phyloP scores from a whole-genome alignment of 2,888 invertebrate genomes.

The Erynnis tages region DNA sequence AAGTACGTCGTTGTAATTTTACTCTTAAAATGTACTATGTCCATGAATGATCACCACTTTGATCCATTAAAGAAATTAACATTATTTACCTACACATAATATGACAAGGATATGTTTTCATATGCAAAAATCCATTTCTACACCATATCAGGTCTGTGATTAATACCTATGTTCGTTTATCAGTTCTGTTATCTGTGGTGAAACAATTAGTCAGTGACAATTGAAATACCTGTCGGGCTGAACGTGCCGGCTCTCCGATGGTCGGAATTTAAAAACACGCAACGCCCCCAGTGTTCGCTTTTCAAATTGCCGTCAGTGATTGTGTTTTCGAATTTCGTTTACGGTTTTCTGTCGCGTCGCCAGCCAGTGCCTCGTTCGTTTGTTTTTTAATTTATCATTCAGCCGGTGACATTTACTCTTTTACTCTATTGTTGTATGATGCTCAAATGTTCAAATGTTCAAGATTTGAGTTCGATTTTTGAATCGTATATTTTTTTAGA shows the following conservation, averaged over 20 bases:
- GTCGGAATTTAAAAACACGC: conserved; percentile 23
- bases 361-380: neutral
- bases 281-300: conserved; percentile 28
- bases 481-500: too few relatives aligned
- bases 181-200: conserved; percentile 57
- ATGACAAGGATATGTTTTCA: too few relatives aligned
- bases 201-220: conserved; percentile 60
- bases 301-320: conserved; percentile 20
- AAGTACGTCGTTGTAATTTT: too few relatives aligned
- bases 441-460: neutral
- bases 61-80: too few relatives aligned
- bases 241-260: conserved; percentile 37
- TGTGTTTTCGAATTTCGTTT: conserved; percentile 17
- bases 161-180: conserved; percentile 48
- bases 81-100: too few relatives aligned
- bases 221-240: conserved; percentile 44
- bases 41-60: too few relatives aligned
- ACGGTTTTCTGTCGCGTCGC: neutral
- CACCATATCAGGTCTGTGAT: conserved; percentile 5
- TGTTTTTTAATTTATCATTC: neutral
- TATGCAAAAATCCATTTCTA: conserved; percentile 32
- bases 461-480: too few relatives aligned
- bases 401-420: conserved; percentile 2
- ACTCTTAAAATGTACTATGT: too few relatives aligned
- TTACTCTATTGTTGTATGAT: neutral